A percentile compares a stretch with the other conserved stretches of the same genome.
Conservation (phyloP, 2,797 vertebrate species). For the Orestias chungarensis region DNA sequence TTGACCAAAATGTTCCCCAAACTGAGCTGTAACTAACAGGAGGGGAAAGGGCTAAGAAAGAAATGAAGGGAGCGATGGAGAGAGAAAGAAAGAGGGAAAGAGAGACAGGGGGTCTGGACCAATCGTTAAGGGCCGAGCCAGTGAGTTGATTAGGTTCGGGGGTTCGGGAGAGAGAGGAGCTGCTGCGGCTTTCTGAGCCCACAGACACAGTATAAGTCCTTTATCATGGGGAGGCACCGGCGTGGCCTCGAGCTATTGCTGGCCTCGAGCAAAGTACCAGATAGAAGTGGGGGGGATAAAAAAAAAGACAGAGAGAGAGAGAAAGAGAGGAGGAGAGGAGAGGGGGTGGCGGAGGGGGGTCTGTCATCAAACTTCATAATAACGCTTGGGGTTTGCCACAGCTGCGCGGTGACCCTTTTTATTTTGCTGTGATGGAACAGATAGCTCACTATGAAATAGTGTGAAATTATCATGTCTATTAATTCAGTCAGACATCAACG, state of each 20-base stretch:
- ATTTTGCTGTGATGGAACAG: conserved; percentile 88
- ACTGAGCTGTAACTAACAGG: conserved; percentile 47
- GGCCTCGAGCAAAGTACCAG: conserved; percentile 88
- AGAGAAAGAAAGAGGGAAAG: background rate
- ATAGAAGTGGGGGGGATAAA: conserved; percentile 56
- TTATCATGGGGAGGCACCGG: conserved; percentile 97
- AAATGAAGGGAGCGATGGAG: background rate
- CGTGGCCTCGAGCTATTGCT: conserved; percentile 91
- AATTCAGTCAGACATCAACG: conserved; percentile 91
- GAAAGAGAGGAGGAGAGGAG: conserved; percentile 6
- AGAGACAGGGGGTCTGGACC: conserved; percentile 49
- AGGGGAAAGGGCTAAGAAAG: background rate
- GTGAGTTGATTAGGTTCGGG: conserved; percentile 87
- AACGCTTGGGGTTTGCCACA: conserved; percentile 89
- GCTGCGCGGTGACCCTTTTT: conserved; percentile 96
- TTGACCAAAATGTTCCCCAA: conserved; percentile 16
- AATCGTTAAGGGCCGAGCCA: conserved; percentile 78
- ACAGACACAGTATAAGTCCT: conserved; percentile 89
- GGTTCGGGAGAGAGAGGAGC: conserved; percentile 82
- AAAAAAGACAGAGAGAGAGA: conserved; percentile 72
- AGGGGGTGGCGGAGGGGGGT: conserved; percentile 61
- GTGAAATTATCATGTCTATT: conserved; percentile 99
- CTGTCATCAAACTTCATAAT: conserved; percentile 95
- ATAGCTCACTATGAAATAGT: conserved; percentile 92
- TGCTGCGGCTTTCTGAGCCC: conserved; percentile 80